Base-by-base conservation (phyloP, 2,113 vertebrate species). In the Chamaetylas fuelleborni region DNA sequence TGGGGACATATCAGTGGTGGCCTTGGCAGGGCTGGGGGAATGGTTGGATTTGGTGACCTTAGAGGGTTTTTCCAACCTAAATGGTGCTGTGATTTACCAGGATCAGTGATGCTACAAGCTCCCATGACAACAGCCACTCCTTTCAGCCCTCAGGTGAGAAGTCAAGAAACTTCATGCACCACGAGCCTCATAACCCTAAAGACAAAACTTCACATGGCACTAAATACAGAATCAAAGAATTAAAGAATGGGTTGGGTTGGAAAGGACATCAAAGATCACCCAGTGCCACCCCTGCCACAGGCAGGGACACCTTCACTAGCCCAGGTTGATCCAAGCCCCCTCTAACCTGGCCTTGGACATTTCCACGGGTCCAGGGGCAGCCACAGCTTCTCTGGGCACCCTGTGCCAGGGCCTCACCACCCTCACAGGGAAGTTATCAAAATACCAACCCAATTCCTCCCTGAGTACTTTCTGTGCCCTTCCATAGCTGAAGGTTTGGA, bases 251-350 rank as follows among this genome's bases (percentile, higher is more conserved):
- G 8, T 20, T 29, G 45, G 33, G 28, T 42, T 47, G 48, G 48
- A 34, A 69, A 14, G 4, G 25, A 34, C 8, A 4, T 76, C 12
- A 42, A 56, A 42, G 34, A 42, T 9, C 29, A 34, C 12, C 20
- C 24, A 38, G 6, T 19, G 8, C 45, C 29, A 53, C 5, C 22
- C 36, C 9, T 45, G 40, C 17, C 53, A 25, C 0, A 2, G 54
- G 7, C 16, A 38, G 23, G 26, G 64, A 50, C 56, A 61, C 6
- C 3, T 74, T 6, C 78, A 53, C 24, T 3, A 2, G 0, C 19
- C 19, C 69, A 74, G 33, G 5, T 0, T 1, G 29, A 13, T 67
- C 40, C 74, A 71, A 71, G 8, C 13, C n/a, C 10, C 0, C 0
- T 54, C 57, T 78, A 74, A 0, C 24, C 38, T 36, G 54, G 24